Conservation (phyloP, 2,797 vertebrate species). For the Tauraco hartlaubi region DNA sequence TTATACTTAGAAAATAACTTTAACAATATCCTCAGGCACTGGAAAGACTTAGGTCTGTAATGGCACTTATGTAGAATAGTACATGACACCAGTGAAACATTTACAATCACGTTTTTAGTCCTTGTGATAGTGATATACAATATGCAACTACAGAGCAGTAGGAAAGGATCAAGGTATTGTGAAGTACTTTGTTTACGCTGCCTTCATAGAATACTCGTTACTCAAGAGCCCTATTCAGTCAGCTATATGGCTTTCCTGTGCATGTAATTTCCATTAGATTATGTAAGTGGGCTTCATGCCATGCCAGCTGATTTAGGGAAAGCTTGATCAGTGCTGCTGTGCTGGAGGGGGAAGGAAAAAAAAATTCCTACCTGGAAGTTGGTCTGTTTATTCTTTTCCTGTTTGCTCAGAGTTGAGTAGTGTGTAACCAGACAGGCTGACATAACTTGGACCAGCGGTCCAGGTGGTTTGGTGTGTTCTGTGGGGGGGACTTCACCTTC, state of each 20-base stretch:
- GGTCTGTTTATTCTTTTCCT: not conserved
- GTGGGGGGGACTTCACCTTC: not conserved
- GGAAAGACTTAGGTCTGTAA: not conserved
- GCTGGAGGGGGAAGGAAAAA: not conserved
- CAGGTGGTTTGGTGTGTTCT: not conserved
- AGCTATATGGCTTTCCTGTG: not conserved
- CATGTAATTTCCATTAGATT: not conserved
- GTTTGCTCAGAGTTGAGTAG: not conserved
- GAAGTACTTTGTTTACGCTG: not conserved
- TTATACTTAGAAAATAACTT: not conserved
- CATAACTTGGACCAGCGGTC: not conserved
- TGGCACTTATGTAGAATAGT: not conserved
- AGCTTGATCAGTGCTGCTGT: not conserved
- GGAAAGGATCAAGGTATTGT: not conserved
- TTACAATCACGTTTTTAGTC: not conserved
- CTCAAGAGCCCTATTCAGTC: not conserved
- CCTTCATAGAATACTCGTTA: not conserved
- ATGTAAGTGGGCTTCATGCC: not conserved
- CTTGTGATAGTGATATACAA: not conserved
- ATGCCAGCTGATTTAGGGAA: not conserved
- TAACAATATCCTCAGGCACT: not conserved
- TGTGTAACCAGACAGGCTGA: not conserved
- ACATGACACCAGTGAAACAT: not conserved
- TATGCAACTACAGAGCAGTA: not conserved
- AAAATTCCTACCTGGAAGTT: accelerated